phyloP scores from a whole-genome alignment of 2,113 vertebrate species.

The Brachyhypopomus occidentalis region DNA sequence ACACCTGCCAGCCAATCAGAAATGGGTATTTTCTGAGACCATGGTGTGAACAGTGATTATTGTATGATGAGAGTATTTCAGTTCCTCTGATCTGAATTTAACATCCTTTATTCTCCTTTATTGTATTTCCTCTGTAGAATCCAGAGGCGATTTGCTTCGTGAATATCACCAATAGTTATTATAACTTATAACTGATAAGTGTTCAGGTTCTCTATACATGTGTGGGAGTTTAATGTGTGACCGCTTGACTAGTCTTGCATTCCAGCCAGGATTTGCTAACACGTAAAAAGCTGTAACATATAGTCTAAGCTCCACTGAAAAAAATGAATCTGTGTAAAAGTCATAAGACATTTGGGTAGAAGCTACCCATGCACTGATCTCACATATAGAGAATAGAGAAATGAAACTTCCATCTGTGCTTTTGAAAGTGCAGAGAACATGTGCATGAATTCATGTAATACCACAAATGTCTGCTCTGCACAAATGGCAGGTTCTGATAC shows the following conservation, averaged over 20 bases:
- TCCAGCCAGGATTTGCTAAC: conserved; percentile 57
- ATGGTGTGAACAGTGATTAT: too few species aligned
- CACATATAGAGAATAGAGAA: conserved; percentile 22
- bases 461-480: background rate
- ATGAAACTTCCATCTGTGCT: conserved; percentile 43
- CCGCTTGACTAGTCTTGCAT: conserved; percentile 8
- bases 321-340: conserved; percentile 56
- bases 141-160: background rate
- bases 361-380: background rate
- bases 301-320: conserved; percentile 43
- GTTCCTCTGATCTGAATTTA: background rate
- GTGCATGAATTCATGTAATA: background rate
- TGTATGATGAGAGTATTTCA: too few species aligned
- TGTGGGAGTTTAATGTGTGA: conserved; percentile 24
- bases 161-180: background rate
- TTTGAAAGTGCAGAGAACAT: conserved; percentile 17
- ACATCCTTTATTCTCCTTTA: background rate
- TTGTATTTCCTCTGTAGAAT: background rate
- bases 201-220: background rate
- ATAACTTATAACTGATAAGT: background rate
- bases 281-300: background rate
- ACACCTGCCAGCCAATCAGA: too few species aligned
- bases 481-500: background rate
- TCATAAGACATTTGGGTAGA: conserved; percentile 3
- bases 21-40: too few species aligned